phyloP scores from a whole-genome alignment of 2,113 vertebrate species.

The Pachycephala philippinensis region DNA sequence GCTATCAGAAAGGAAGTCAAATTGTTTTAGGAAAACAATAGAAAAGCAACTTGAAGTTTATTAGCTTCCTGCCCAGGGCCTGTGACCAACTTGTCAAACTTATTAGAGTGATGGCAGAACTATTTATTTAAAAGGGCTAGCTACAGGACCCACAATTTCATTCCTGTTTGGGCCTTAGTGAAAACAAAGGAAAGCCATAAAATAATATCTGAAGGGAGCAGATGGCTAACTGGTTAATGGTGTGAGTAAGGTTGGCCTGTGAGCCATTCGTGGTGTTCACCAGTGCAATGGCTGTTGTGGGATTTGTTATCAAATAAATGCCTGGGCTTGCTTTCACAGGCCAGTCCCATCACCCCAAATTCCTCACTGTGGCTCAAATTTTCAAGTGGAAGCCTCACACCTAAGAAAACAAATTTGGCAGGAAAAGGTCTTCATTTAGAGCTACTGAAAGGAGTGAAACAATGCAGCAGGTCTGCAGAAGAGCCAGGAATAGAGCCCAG shows the following conservation, averaged over 20 bases:
- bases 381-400: not conserved
- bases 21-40: conserved; percentile 97
- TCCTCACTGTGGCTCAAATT: not conserved
- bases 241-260: not conserved
- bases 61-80: conserved; percentile 73
- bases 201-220: conserved; percentile 52
- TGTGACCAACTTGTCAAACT: conserved; percentile 63
- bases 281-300: not conserved
- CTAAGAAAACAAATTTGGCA: not conserved
- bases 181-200: conserved; percentile 64
- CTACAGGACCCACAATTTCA: conserved; percentile 53
- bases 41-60: conserved; percentile 78
- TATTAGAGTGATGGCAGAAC: conserved; percentile 54
- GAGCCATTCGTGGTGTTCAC: not conserved
- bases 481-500: conserved; percentile 14
- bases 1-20: conserved; percentile 88
- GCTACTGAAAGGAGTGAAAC: not conserved
- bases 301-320: not conserved
- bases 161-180: conserved; percentile 55
- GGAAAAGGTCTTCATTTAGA: not conserved
- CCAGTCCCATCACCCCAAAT: not conserved
- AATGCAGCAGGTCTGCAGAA: not conserved
- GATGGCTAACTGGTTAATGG: conserved; percentile 13
- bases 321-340: not conserved
- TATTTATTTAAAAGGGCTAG: conserved; percentile 71